Evolutionary conservation across 2,888 invertebrate species (phyloP).

Genomic region (Cybosia mesomella): DNA sequence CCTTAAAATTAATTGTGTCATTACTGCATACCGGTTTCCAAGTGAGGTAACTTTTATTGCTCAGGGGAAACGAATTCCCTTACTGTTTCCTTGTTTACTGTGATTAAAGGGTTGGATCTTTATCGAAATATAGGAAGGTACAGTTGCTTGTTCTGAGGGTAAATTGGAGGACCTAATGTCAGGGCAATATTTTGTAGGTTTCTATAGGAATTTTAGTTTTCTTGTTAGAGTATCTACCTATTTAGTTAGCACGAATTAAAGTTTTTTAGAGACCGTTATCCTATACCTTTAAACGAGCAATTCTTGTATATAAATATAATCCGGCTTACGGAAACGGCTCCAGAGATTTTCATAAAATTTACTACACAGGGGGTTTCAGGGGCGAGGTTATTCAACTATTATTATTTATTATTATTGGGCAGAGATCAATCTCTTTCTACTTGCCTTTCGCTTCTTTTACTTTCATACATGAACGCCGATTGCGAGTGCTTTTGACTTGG

Average conservation of each 20-base stretch:
- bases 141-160: conserved; percentile 5
- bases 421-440: no score
- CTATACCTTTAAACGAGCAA: no score
- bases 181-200: not conserved
- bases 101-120: conserved; percentile 20
- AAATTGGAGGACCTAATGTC: conserved; percentile 12
- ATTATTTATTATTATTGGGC: no score
- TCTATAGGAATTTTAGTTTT: not conserved
- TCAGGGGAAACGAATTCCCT: conserved; percentile 36
- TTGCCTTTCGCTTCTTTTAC: no score
- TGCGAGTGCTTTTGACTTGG: no score
- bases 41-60: conserved; percentile 39
- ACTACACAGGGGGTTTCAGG: no score
- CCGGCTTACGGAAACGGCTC: no score
- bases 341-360: no score
- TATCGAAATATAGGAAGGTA: conserved; percentile 19
- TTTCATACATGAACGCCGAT: no score
- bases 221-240: not conserved
- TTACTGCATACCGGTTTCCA: conserved; percentile 39
- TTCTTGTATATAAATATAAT: no score
- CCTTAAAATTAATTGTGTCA: conserved; percentile 52
- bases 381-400: no score
- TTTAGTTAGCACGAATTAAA: not conserved
- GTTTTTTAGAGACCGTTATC: no score
- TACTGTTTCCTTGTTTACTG: conserved; percentile 40